Evolutionary conservation across 2,797 vertebrate species (phyloP), one percentile per base, ranked within the genome.

Genomic region (Gadopsis bispinosus): DNA sequence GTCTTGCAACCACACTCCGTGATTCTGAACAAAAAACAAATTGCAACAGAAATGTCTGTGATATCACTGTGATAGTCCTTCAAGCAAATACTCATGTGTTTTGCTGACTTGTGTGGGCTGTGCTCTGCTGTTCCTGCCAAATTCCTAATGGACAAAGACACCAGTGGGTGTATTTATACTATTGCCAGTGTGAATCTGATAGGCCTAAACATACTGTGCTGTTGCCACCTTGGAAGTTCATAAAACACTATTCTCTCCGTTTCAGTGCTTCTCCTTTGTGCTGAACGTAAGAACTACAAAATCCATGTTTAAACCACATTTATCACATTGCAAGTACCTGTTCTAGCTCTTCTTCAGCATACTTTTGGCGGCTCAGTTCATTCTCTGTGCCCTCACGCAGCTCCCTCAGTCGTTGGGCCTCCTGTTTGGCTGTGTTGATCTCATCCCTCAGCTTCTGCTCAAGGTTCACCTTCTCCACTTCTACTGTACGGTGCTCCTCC

Each of bases 401-500:
- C 85, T 97, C 97, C 47, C 96, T 95, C 31, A 99, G 94, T 17
- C 98, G 86, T 26, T 98, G 97, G 0, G 98, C 98, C 90, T 99
- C 98, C 92, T 99, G 98, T 92, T 99, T 99, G 85, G 98, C 98
- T 0, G 97, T 77, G 64, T 96, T 97, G 92, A 99, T 99, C 94
- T 99, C 98, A 1, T 99, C 96, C n/a, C 97, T 96, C 71, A 99
- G 94, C 79, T 99, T 97, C 95, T 99, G 97, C 94, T 99, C 98
- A 92, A 99, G 95, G 80, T 96, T 97, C 29, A 99, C 97, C 93
- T 99, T 99, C 84, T 99, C 98, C 82, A 99, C 98, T 90, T 99
- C 97, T 50, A 99, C 98, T 0, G 98, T 97, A 39, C 97, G 97
- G 61, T 99, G 98, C 83, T 99, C 98, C 90, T 99, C 98, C 91